Base-by-base conservation (phyloP, 2,113 vertebrate genomes). In the Rhinichthys klamathensis region DNA sequence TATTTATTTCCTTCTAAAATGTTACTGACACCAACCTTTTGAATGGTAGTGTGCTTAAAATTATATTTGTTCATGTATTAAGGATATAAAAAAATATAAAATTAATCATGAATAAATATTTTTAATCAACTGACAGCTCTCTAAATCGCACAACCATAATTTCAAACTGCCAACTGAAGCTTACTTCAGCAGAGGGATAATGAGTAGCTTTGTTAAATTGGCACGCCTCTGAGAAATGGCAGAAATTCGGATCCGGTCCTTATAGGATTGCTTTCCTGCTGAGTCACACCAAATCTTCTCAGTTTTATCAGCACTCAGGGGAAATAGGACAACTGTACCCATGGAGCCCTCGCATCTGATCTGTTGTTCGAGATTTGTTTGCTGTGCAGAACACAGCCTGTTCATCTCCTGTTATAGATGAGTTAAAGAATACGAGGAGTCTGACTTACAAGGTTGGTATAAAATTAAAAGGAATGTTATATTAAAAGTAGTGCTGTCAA, bases 401-500 rank as follows among this genome's bases (percentile, higher is more conserved):
- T 85, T 35, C 77, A 84, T 51, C 41, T 78, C 74, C 60, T 86
- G 70, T 46, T 84, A 90, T 54, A 74, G 87, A 90, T 86, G 83
- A 89, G 88, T 85, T 81, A 72, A 23, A 49, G 32, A 41, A 74
- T 63, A 16, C 35, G 23, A 85, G 74, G 46, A 85, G 44, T 81
- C 73, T 72, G 44, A 9, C 41, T 85, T 83, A 87, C 79, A 65
- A 81, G 63, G 41, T 41, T 41, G 41, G 77, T 81, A 77, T 41
- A 88, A 86, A 75, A 90, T 90, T 49, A 90, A 87, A 91, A 89
- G 79, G 69, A 88, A 86, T 88, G 35, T 41, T 74, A 58, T 77
- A 86, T 90, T 87, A 88, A n/a, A n/a, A n/a, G n/a, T n/a, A n/a
- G n/a, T n/a, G n/a, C n/a, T n/a, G n/a, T n/a, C n/a, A n/a, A n/a